phyloP scores from a whole-genome alignment of 2,113 vertebrate genomes.

The Chelonoidis abingdonii region DNA sequence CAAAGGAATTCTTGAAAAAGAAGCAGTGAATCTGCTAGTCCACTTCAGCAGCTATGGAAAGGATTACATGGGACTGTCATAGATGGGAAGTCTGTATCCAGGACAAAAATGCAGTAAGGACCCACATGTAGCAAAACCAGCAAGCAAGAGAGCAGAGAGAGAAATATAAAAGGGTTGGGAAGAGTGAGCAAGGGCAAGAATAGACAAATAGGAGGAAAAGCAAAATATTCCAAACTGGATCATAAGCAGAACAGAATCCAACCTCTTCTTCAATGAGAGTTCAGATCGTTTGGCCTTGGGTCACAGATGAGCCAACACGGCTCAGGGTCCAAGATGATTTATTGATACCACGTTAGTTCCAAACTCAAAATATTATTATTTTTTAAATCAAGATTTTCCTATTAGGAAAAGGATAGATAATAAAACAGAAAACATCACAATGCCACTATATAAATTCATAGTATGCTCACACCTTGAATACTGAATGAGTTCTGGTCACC shows the following conservation, averaged over 20 bases:
- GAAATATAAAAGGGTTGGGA: slow-evolving; percentile 64
- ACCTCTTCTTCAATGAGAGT: not conserved
- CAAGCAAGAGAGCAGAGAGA: slow-evolving; percentile 69
- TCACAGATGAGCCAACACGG: fast-evolving
- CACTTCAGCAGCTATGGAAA: not conserved
- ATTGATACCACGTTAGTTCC: not conserved
- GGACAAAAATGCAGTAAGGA: not conserved
- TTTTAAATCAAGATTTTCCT: not conserved
- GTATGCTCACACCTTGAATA: not conserved
- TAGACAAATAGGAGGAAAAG: slow-evolving; percentile 57
- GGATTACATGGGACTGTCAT: not conserved
- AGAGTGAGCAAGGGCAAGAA: slow-evolving; percentile 68
- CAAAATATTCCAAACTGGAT: slow-evolving; percentile 54
- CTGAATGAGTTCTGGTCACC: not conserved
- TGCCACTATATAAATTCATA: not conserved
- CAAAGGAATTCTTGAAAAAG: slow-evolving; percentile 4
- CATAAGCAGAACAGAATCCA: slow-evolving; percentile 12
- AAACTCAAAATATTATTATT: not conserved
- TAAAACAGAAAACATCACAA: not conserved
- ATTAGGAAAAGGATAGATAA: not conserved
- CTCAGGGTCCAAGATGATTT: not conserved
- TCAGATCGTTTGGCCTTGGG: not conserved
- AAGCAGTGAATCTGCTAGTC: not conserved
- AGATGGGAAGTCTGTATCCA: not conserved
- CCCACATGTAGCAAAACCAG: slow-evolving; percentile 37